phyloP scores from a whole-genome alignment of 2,113 vertebrate species.

The Piprites chloris region DNA sequence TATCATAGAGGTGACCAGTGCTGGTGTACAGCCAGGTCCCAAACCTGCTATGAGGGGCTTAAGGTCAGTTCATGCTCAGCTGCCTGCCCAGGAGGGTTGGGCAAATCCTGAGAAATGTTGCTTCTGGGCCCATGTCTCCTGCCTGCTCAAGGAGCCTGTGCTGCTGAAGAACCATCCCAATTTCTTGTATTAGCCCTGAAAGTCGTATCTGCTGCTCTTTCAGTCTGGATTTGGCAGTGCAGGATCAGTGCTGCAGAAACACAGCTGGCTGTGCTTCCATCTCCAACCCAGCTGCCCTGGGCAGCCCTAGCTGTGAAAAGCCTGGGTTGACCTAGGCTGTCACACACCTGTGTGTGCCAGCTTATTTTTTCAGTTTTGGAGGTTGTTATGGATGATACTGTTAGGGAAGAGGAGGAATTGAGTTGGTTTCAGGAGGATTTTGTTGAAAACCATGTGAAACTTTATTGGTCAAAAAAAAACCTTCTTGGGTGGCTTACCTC shows the following conservation, averaged over 20 bases:
- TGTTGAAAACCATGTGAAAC: not conserved
- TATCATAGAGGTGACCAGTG: accelerated
- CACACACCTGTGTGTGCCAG: not conserved
- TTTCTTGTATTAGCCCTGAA: not conserved
- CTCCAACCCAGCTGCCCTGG: not conserved
- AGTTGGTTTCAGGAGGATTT: not conserved
- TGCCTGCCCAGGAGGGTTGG: not conserved
- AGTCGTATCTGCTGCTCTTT: not conserved
- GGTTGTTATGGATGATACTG: not conserved
- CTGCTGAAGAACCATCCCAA: not conserved
- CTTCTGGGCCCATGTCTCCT: not conserved
- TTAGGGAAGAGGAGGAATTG: not conserved
- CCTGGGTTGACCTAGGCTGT: not conserved
- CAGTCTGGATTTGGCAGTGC: not conserved
- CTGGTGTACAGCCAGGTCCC: not conserved
- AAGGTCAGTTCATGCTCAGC: not conserved
- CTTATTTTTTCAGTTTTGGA: not conserved
- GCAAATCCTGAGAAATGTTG: not conserved
- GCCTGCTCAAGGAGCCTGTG: not conserved
- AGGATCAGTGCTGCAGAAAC: not conserved
- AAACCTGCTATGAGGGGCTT: not conserved
- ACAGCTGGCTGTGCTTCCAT: not conserved
- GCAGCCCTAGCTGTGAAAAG: not conserved
- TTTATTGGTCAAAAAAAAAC: not conserved
- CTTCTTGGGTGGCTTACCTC: not conserved